Evolutionary conservation across 2,113 vertebrate genomes (phyloP).

Genomic region (Pedetes capensis): DNA sequence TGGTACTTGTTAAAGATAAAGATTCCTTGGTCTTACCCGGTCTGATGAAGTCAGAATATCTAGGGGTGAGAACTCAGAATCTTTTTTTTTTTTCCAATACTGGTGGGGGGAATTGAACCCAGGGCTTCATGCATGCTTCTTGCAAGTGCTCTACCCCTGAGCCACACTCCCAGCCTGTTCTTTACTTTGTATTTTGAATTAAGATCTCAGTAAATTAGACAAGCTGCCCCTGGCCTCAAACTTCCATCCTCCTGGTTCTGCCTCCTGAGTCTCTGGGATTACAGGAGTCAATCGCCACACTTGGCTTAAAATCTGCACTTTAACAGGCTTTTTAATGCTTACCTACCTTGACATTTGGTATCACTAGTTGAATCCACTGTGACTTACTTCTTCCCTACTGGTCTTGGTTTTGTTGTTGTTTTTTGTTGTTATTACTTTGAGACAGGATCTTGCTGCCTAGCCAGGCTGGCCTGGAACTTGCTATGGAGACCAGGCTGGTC

Average conservation of each 20-base stretch:
- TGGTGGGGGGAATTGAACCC: neutral
- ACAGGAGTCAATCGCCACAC: neutral
- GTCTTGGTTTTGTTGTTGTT: no score
- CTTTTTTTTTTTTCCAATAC: neutral
- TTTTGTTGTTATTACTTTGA: no score
- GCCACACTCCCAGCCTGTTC: no score
- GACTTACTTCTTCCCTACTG: neutral
- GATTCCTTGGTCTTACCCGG: neutral
- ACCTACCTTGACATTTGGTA: no score
- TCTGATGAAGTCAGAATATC: neutral
- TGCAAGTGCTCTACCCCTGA: no score
- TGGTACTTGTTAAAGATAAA: neutral
- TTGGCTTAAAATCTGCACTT: neutral
- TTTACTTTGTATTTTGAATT: no score
- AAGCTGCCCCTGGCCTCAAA: neutral
- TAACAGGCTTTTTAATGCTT: neutral
- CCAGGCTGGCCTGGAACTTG: no score
- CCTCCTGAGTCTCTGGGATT: neutral
- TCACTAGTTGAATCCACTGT: neutral
- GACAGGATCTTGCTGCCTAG: no score
- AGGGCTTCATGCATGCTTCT: no score
- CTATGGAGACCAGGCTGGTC: no score
- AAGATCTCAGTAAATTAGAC: no score
- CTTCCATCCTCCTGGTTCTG: neutral
- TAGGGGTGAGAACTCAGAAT: neutral